A percentile compares a stretch with the other conserved stretches of the same genome.
Evolutionary conservation across 2,113 vertebrate species (phyloP).

Genomic region (Zapus hudsonius): DNA sequence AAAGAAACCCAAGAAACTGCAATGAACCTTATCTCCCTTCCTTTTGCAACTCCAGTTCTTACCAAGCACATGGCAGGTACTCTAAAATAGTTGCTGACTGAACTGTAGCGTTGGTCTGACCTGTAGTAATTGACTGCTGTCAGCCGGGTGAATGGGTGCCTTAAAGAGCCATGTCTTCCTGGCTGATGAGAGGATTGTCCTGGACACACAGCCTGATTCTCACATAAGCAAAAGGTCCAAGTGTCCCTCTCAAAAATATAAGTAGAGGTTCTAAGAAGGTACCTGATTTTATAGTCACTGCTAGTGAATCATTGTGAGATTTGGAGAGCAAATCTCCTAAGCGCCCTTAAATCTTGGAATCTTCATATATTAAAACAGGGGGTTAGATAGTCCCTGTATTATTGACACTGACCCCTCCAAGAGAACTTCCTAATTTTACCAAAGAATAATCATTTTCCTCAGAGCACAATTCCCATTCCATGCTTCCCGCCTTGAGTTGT

Average conservation of each 20-base stretch:
- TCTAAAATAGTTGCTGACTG: too few species aligned
- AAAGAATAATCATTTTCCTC: not conserved
- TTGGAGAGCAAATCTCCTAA: not conserved
- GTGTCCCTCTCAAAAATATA: not conserved
- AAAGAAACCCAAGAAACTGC: not conserved
- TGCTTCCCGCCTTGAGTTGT: not conserved
- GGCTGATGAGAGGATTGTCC: not conserved
- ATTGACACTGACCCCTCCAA: not conserved
- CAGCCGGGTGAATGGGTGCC: not conserved
- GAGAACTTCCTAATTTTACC: not conserved
- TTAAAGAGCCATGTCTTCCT: not conserved
- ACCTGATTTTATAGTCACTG: not conserved
- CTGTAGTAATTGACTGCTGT: not conserved
- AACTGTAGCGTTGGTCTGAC: not conserved
- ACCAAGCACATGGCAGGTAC: not conserved
- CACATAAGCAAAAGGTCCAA: too few species aligned
- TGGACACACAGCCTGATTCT: not conserved
- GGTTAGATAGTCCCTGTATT: not conserved
- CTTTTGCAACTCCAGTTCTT: not conserved
- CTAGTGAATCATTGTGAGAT: not conserved
- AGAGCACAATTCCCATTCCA: not conserved
- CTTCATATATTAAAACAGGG: not conserved
- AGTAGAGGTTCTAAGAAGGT: not conserved
- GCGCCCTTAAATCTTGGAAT: not conserved
- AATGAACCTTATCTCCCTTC: not conserved